Conservation (phyloP, 2,797 vertebrate species). For the Myotis vivesi region DNA sequence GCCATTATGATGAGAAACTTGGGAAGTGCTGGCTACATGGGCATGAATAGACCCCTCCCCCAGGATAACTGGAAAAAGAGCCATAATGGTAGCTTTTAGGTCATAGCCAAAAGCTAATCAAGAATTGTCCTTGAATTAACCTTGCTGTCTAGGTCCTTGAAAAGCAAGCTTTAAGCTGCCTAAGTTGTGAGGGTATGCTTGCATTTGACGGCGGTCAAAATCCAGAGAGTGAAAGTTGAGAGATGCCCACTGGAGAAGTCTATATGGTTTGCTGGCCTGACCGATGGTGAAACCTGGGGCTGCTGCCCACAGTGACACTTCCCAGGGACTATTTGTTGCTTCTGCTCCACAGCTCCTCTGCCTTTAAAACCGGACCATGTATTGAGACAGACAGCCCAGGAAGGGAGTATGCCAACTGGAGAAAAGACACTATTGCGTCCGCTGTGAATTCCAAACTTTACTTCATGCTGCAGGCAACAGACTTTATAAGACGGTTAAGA, state of each 20-base stretch:
- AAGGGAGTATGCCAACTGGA: background rate
- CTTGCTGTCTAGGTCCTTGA: background rate
- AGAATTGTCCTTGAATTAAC: background rate
- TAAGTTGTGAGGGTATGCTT: background rate
- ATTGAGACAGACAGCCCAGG: background rate
- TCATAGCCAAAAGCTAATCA: background rate
- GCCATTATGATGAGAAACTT: background rate
- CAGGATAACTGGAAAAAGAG: background rate
- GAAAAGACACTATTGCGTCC: background rate
- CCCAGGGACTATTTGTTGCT: background rate
- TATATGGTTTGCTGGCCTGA: accelerated
- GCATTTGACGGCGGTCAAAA: background rate
- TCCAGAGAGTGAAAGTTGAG: background rate
- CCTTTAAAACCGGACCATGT: background rate
- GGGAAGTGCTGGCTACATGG: background rate
- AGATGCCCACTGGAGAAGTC: background rate
- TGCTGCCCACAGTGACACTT: background rate
- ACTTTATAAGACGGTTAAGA: background rate
- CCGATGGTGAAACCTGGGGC: background rate
- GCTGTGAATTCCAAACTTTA: background rate
- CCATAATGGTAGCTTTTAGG: too few species aligned
- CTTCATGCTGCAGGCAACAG: background rate
- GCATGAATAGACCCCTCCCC: too few species aligned
- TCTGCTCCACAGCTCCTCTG: background rate
- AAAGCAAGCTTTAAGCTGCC: background rate